Evolutionary conservation across 2,888 invertebrate genomes (phyloP).

Genomic region (Phengaris arion): DNA sequence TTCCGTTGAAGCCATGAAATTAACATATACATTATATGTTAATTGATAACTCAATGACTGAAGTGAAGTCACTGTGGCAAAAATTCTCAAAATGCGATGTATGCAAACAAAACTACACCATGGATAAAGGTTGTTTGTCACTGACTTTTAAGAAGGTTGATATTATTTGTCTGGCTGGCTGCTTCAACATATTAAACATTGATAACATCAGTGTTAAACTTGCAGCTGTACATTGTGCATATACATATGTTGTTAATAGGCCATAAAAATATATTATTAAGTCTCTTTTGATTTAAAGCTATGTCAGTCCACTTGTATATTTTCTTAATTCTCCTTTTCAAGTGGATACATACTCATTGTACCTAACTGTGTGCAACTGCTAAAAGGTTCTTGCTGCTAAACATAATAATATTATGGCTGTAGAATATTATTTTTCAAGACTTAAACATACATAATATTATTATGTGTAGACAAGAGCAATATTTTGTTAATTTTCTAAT

Average conservation of each 20-base stretch:
- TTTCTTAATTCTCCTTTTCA: too few relatives aligned
- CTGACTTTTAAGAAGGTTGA: not conserved
- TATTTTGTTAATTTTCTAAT: slow-evolving; percentile 12
- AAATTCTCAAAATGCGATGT: not conserved
- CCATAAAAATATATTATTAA: not conserved
- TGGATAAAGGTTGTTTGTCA: not conserved
- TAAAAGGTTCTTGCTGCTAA: too few relatives aligned
- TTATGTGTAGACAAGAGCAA: not conserved
- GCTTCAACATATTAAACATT: too few relatives aligned
- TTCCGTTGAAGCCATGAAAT: not conserved
- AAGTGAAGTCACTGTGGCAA: not conserved
- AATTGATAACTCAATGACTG: not conserved
- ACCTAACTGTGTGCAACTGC: too few relatives aligned
- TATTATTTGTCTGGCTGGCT: not conserved
- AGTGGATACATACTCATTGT: too few relatives aligned
- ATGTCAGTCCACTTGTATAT: too few relatives aligned
- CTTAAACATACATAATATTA: too few relatives aligned
- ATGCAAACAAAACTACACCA: not conserved
- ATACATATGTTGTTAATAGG: not conserved
- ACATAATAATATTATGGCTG: too few relatives aligned
- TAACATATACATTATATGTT: not conserved
- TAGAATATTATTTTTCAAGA: too few relatives aligned
- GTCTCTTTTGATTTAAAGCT: not conserved
- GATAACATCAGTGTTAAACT: not conserved
- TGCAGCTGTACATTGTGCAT: not conserved